Conservation (phyloP, 2,888 invertebrate species). For the Listrodromus nycthemerus region DNA sequence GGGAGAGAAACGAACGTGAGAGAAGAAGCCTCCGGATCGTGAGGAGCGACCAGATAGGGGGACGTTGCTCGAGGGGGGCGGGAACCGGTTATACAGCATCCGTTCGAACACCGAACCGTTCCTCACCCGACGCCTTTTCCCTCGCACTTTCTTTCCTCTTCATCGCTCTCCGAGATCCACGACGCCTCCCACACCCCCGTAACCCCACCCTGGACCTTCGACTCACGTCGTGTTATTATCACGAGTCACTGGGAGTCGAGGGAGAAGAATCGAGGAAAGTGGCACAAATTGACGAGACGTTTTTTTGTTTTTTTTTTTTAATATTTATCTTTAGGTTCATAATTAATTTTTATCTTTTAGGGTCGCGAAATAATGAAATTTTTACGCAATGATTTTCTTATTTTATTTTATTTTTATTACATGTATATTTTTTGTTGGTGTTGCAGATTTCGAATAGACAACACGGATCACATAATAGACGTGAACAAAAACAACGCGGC, state of each 20-base stretch:
- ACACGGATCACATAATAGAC: slow-evolving; percentile 98
- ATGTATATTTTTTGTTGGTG: slow-evolving; percentile 74
- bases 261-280: background rate
- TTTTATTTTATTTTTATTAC: slow-evolving; percentile 4
- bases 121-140: slow-evolving; percentile 32
- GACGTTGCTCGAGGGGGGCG: slow-evolving; percentile 54
- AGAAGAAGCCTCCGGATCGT: slow-evolving; percentile 58
- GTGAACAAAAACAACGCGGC: slow-evolving; percentile 96
- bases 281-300: background rate
- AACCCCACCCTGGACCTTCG: slow-evolving; percentile 13
- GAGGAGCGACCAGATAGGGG: slow-evolving; percentile 58
- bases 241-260: background rate
- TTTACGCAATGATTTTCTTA: background rate
- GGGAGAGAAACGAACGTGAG: slow-evolving; percentile 43
- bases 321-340: background rate
- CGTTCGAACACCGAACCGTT: slow-evolving; percentile 58
- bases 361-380: background rate
- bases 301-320: background rate
- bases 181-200: slow-evolving; percentile 68
- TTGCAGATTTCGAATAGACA: slow-evolving; percentile 96
- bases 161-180: slow-evolving; percentile 61
- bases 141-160: slow-evolving; percentile 58
- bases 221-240: slow-evolving; percentile 3
- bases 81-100: slow-evolving; percentile 70
- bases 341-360: background rate